phyloP scores from a whole-genome alignment of 2,888 invertebrate species.

The Scaptomyza parva region DNA sequence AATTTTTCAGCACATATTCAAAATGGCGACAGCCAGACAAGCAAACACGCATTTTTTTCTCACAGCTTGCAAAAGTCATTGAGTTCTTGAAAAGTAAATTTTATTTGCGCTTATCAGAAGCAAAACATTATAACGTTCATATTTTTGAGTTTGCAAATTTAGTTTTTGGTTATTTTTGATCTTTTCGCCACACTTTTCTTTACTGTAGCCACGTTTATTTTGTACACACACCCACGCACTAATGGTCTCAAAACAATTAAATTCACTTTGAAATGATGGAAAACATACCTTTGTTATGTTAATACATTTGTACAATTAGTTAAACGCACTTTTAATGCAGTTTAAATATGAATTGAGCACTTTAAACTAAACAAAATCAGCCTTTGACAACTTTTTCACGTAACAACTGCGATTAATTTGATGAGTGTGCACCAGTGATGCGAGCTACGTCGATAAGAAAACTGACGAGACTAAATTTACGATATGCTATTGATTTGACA shows the following conservation, averaged over 20 bases:
- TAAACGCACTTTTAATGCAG: slow-evolving; percentile 57
- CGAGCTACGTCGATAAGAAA: slow-evolving; percentile 11
- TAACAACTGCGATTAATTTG: slow-evolving; percentile 67
- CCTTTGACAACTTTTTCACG: slow-evolving; percentile 71
- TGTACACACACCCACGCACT: slow-evolving; percentile 28
- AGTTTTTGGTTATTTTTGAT: background rate
- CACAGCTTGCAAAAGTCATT: slow-evolving; percentile 12
- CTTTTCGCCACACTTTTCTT: slow-evolving; percentile 13
- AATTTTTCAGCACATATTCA: slow-evolving; percentile 56
- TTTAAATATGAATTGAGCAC: slow-evolving; percentile 54
- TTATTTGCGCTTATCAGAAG: background rate
- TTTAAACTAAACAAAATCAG: slow-evolving; percentile 54
- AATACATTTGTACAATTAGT: slow-evolving; percentile 68
- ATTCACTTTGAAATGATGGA: background rate
- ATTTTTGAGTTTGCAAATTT: background rate
- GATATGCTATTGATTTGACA: background rate
- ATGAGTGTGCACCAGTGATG: slow-evolving; percentile 50
- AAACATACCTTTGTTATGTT: slow-evolving; percentile 65
- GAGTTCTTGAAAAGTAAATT: background rate
- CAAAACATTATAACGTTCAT: background rate
- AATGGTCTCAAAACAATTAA: background rate
- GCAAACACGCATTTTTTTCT: slow-evolving; percentile 58
- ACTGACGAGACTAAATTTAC: background rate
- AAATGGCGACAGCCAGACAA: slow-evolving; percentile 65
- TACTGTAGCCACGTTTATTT: slow-evolving; percentile 67